Conservation (phyloP, 2,888 invertebrate genomes). For the Nymphalis polychloros region DNA sequence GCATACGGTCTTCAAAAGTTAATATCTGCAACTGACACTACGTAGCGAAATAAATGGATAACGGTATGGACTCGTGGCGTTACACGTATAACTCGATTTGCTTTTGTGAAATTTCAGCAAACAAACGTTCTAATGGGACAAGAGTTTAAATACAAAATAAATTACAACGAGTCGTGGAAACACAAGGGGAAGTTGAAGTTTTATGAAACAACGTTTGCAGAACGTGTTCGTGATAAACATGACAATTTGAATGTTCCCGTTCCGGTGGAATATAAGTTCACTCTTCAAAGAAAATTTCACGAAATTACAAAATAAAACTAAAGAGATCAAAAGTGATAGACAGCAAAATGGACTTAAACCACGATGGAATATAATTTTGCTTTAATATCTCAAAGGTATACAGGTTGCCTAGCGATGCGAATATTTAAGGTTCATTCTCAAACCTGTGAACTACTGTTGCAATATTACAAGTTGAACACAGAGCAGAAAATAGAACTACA, state of each 20-base stretch:
- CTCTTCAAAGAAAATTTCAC: background rate
- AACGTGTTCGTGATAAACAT: slow-evolving; percentile 26
- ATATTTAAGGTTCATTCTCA: too few species aligned
- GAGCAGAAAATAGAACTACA: too few species aligned
- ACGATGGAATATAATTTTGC: too few species aligned
- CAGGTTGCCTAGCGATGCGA: too few species aligned
- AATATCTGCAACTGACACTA: slow-evolving; percentile 44
- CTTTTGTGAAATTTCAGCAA: slow-evolving; percentile 68
- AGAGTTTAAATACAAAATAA: slow-evolving; percentile 69
- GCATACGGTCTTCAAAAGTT: slow-evolving; percentile 3
- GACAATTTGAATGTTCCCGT: slow-evolving; percentile 23
- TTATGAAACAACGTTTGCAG: slow-evolving; percentile 37
- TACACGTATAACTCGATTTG: slow-evolving; percentile 75
- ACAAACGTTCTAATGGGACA: slow-evolving; percentile 66
- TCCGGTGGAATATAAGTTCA: slow-evolving; percentile 11
- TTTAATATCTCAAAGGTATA: too few species aligned
- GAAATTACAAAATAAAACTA: slow-evolving; percentile 7
- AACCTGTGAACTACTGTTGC: too few species aligned
- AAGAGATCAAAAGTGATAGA: too few species aligned
- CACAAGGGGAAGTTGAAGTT: slow-evolving; percentile 37
- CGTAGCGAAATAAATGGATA: slow-evolving; percentile 70
- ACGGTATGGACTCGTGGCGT: slow-evolving; percentile 60
- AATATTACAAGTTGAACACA: too few species aligned
- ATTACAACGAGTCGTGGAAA: slow-evolving; percentile 48
- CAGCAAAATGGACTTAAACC: too few species aligned